Conservation (phyloP, 2,113 vertebrate genomes). For the Erpornis zantholeuca region DNA sequence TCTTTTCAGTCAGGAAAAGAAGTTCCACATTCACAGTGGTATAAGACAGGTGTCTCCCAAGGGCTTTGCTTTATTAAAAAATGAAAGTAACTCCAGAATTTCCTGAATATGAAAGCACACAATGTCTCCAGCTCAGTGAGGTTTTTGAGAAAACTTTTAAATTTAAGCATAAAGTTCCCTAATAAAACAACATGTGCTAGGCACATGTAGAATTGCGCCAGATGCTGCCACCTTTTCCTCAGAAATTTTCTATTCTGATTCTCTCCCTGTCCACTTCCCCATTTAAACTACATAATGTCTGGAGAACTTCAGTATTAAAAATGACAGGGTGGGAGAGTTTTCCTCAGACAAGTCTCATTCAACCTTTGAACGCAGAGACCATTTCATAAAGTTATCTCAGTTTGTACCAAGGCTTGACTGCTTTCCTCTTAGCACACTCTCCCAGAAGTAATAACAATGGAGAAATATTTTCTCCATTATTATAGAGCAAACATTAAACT, state of each 20-base stretch:
- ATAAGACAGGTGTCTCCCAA: not conserved
- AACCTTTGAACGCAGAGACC: not conserved
- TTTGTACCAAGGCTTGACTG: not conserved
- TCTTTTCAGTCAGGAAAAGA: not conserved
- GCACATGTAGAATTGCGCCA: not conserved
- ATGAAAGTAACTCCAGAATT: not conserved
- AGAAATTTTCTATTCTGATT: not conserved
- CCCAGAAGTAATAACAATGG: not conserved
- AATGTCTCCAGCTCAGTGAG: not conserved
- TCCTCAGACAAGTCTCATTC: not conserved
- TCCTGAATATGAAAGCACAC: not conserved
- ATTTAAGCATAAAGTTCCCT: not conserved
- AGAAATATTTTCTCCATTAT: not conserved
- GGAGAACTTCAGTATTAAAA: not conserved
- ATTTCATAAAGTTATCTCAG: not conserved
- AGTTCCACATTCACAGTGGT: not conserved
- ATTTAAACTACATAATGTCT: not conserved
- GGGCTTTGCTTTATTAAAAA: not conserved
- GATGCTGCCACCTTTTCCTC: not conserved
- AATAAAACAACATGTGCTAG: not conserved
- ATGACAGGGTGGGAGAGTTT: not conserved
- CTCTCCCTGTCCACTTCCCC: rapidly evolving
- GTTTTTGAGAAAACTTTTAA: not conserved
- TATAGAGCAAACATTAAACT: not conserved
- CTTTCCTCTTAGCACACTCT: not conserved